Percentiles rank a stretch among this genome's conserved stretches.
These are phyloP conservation scores for Lateolabrax maculatus DNA, from an alignment of 2,797 vertebrate genomes.

Conservation along the genomic window DNA sequence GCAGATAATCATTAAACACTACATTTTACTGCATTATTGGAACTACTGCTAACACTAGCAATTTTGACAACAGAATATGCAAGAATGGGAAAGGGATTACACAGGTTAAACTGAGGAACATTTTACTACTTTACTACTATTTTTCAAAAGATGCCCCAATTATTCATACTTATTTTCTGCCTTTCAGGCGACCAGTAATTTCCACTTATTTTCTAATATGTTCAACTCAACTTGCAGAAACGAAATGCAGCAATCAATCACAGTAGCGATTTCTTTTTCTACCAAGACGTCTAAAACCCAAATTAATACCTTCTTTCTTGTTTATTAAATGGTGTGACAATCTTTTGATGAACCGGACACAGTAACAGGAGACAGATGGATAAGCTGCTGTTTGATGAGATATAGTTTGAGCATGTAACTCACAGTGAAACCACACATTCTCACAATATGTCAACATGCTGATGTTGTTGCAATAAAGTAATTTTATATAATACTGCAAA, in stretches of 20 bases:
- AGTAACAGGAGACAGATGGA: neutral
- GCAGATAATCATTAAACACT: neutral
- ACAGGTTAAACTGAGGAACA: neutral
- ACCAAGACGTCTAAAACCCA: too few species aligned
- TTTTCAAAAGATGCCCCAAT: neutral
- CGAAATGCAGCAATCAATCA: neutral
- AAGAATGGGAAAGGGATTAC: neutral
- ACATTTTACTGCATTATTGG: conserved; percentile 1
- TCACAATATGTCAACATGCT: too few species aligned
- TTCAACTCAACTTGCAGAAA: conserved; percentile 3
- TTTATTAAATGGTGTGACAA: neutral
- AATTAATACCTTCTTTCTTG: neutral
- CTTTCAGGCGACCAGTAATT: neutral
- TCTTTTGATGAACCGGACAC: neutral
- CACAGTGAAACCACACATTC: neutral
- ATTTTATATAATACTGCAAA: neutral
- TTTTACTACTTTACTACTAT: neutral
- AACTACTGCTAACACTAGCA: neutral
- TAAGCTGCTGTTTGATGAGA: neutral
- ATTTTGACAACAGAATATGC: neutral
- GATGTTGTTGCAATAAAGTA: neutral
- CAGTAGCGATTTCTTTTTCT: neutral
- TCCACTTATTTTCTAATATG: neutral
- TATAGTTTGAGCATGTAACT: neutral
- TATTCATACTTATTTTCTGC: neutral